phyloP scores from a whole-genome alignment of 2,888 invertebrate genomes.

The Sinelater perroti region DNA sequence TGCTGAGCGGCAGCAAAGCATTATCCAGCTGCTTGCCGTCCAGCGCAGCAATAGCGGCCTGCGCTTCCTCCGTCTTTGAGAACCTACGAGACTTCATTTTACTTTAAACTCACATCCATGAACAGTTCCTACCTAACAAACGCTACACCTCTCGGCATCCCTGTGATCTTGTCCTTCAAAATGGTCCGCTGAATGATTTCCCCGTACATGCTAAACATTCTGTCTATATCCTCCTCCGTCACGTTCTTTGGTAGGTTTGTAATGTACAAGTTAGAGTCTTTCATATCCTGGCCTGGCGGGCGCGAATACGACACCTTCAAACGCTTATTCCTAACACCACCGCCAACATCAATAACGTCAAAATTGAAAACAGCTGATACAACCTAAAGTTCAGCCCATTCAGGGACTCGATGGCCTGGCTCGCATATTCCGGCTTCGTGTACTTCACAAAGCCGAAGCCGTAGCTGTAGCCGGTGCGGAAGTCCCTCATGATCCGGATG shows the following conservation, averaged over 20 bases:
- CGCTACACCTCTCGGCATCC: conserved; percentile 88
- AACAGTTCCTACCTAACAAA: conserved; percentile 95
- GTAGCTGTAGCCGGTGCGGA: conserved; percentile 92
- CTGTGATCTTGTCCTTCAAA: conserved; percentile 87
- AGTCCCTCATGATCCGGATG: conserved; percentile 90
- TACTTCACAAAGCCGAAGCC: conserved; percentile 97
- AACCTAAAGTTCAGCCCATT: conserved; percentile 71
- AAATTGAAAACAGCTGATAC: too few species aligned
- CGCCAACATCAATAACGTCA: too few species aligned
- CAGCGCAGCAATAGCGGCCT: conserved; percentile 85
- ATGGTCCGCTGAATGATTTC: conserved; percentile 93
- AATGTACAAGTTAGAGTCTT: conserved; percentile 93
- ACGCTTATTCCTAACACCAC: conserved; percentile 79
- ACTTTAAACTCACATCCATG: not conserved
- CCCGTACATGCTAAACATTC: conserved; percentile 88
- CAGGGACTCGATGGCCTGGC: conserved; percentile 83
- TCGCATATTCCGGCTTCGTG: conserved; percentile 83
- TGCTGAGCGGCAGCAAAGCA: conserved; percentile 82
- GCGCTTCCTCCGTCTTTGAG: conserved; percentile 88
- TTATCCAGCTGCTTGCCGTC: conserved; percentile 88
- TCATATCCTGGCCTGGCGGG: conserved; percentile 90
- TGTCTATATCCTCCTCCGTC: conserved; percentile 83
- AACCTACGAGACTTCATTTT: conserved; percentile 65
- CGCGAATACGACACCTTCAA: conserved; percentile 94
- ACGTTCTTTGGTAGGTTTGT: conserved; percentile 89